Evolutionary conservation across 2,113 vertebrate genomes (phyloP), one percentile per base, ranked within the genome.

Genomic region (Cathartes aura): DNA sequence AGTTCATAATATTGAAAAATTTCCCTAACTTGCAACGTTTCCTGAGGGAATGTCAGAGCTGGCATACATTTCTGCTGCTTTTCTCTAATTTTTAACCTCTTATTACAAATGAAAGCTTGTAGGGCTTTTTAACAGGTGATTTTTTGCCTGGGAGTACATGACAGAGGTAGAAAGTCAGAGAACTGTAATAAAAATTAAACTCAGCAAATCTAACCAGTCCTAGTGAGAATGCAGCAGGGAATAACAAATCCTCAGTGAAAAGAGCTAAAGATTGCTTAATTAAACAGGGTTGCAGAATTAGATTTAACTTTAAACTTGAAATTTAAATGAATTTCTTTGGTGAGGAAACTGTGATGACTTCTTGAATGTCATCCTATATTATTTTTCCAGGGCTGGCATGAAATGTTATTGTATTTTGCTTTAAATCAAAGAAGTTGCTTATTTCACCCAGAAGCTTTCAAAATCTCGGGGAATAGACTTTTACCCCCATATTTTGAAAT

Each of bases 241-340:
- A 96, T 97, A 97, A 70, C 43, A 97, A 96, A 94, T 97, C 91
- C 95, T 98, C 48, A 72, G 87, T 97, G 95, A 95, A 95, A 98
- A 97, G 90, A 97, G 74, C 78, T 93, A 82, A 98, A 86, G 91
- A 96, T 97, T 98, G 97, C 95, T 97, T 98, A 98, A 97, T 98
- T 98, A 98, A 98, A 96, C 67, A 97, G 50, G 68, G 59, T 95
- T 98, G 96, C 91, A 96, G 93, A 97, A 98, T 98, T 97, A 98
- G 84, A 94, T 97, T 97, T 95, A 93, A 90, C 91, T 98, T 98
- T 90, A 97, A 97, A 94, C 84, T 86, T 96, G 82, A 95, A 97
- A 93, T 97, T 98, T 96, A 97, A 98, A 75, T 97, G 66, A 95
- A 97, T 96, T 95, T 98, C 59, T 90, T 97, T 87, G 48, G 67